Conservation (phyloP, 2,113 vertebrate genomes). For the western clawed frog (Xenopus tropicalis) region DNA sequence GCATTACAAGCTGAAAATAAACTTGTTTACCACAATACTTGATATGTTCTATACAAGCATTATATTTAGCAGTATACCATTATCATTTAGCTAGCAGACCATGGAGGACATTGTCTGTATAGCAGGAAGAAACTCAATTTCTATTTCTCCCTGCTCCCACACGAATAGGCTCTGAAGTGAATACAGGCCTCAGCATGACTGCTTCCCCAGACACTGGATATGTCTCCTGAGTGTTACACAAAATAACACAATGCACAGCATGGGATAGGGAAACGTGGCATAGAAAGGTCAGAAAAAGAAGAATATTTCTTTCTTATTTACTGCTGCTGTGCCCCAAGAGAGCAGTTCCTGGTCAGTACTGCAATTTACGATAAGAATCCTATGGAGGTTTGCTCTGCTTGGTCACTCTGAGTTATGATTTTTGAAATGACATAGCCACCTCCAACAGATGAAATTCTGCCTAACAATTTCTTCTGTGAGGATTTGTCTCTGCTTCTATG, state of each 20-base stretch:
- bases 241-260: not conserved
- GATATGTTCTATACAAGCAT: slow-evolving; percentile 1
- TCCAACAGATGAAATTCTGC: slow-evolving; percentile 19
- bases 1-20: slow-evolving; percentile 6
- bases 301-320: slow-evolving; percentile 72
- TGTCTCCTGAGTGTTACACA: not conserved
- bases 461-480: slow-evolving; percentile 27
- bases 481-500: slow-evolving; percentile 11
- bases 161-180: not conserved
- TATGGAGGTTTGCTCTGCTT: slow-evolving; percentile 58
- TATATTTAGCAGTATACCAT: slow-evolving; percentile 1
- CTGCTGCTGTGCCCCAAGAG: slow-evolving; percentile 71
- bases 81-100: slow-evolving; percentile 17
- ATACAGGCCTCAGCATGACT: slow-evolving; percentile 1
- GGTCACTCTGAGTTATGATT: slow-evolving; percentile 63
- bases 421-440: slow-evolving; percentile 57
- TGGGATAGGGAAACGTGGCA: slow-evolving; percentile 52
- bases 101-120: not conserved
- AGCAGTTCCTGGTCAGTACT: slow-evolving; percentile 51
- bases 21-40: slow-evolving; percentile 6
- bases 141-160: not conserved
- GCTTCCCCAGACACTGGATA: not conserved
- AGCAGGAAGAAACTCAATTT: not conserved
- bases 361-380: slow-evolving; percentile 82
- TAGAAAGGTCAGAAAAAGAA: slow-evolving; percentile 43